Evolutionary conservation across 2,797 vertebrate genomes (phyloP).

Genomic region (Enteromius trimaculatus): DNA sequence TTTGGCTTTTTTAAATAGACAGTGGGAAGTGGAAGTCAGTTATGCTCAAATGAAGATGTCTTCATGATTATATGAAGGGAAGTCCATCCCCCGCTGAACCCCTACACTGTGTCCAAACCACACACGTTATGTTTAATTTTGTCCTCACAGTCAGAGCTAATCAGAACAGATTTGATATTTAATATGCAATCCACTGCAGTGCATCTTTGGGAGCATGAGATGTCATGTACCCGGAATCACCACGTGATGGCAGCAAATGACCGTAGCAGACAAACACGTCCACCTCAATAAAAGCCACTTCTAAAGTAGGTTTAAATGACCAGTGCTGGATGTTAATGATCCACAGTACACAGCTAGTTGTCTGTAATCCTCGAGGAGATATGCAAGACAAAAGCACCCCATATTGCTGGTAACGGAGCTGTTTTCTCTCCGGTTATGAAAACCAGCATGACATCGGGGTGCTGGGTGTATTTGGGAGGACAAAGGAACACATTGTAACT

Average conservation of each 20-base stretch:
- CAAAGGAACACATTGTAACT: neutral
- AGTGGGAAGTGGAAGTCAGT: neutral
- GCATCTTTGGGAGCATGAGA: neutral
- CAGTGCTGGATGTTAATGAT: neutral
- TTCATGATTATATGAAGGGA: slow-evolving; percentile 47
- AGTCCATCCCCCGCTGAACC: neutral
- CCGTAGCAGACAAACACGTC: neutral
- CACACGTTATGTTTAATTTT: neutral
- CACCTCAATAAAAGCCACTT: neutral
- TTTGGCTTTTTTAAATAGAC: neutral
- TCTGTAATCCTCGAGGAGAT: neutral
- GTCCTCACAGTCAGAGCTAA: neutral
- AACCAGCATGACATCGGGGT: neutral
- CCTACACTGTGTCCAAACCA: neutral
- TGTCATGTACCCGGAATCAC: neutral
- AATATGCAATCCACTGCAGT: neutral
- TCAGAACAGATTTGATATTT: neutral
- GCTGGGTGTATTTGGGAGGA: neutral
- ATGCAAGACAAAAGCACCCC: neutral
- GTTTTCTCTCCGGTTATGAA: neutral
- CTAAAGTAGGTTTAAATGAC: neutral
- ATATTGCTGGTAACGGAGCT: neutral
- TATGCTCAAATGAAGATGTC: slow-evolving; percentile 39
- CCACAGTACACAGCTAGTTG: neutral
- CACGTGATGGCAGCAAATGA: slow-evolving; percentile 30